A percentile compares a stretch with the other conserved stretches of the same genome.
These are phyloP conservation scores for Chunga burmeisteri DNA, from an alignment of 2,113 vertebrate species.

Conservation along the genomic window DNA sequence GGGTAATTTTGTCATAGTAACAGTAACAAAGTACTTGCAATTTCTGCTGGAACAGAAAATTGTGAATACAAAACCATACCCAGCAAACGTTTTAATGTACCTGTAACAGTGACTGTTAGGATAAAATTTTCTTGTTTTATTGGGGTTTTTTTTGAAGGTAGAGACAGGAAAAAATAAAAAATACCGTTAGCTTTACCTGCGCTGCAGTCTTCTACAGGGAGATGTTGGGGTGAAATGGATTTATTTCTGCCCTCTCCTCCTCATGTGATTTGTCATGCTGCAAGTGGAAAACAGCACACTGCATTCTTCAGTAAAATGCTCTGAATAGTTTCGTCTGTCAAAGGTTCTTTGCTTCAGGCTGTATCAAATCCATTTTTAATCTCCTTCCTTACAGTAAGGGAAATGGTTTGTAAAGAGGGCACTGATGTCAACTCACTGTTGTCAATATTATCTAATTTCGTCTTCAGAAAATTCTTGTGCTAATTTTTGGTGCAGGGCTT, in stretches of 20 bases:
- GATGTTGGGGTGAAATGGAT: not conserved
- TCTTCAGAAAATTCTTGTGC: not conserved
- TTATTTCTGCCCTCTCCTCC: constrained; percentile 2
- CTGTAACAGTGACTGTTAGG: not conserved
- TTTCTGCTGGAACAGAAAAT: constrained; percentile 7
- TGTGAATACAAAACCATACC: not conserved
- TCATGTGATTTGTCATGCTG: constrained; percentile 10
- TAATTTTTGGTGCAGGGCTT: constrained; percentile 3
- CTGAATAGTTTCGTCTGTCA: not conserved
- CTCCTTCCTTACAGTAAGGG: not conserved
- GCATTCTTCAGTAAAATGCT: constrained; percentile 13
- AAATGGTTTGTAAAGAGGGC: not conserved
- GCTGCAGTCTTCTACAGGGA: not conserved
- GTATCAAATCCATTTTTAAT: constrained; percentile 25
- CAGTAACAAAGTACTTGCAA: not conserved
- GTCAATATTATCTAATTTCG: not conserved
- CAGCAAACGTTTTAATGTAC: not conserved
- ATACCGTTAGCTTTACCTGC: not conserved
- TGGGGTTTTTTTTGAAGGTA: not conserved
- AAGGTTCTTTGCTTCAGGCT: constrained; percentile 11
- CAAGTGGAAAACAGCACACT: not conserved
- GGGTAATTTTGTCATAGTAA: not conserved
- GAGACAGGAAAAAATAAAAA: not conserved
- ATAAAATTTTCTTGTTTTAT: not conserved
- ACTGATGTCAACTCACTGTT: not conserved